Base-by-base conservation (phyloP, 1,140 invertebrate genomes). In the Daktulosphaira vitifoliae region DNA sequence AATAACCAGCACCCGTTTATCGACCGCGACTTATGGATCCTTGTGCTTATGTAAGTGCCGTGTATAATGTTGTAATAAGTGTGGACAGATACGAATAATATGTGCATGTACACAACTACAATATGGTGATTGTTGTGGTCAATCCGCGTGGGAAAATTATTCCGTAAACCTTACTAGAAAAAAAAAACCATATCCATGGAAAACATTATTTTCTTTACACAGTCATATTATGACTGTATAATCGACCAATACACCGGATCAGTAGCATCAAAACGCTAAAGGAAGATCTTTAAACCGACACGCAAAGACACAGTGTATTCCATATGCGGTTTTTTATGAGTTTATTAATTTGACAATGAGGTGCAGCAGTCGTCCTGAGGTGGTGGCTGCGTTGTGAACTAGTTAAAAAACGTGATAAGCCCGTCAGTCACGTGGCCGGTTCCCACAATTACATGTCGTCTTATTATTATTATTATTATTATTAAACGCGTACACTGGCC, bases 361-460 rank as follows among this genome's bases (percentile, higher is more conserved):
- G 29, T 33, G 29, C 29, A 33, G 11, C 5, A 33, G 29, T 33
- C 29, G 11, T 33, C 29, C 29, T 11, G 29, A 33, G 11, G 29
- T 11, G 5, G 5, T 11, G 42, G 56, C 56, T 48, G 38, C 38
- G 53, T 39, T 56, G 56, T 62, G 56, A 62, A 48, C 56, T 39
- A 48, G 56, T 62, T 62, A 62, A 62, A 62, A 62, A 62, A 62
- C 56, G 56, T 62, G 56, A 62, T 62, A 62, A 62, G 56, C 42
- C 42, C 56, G 56, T 62, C 56, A 48, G 56, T 62, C 56, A 62
- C 56, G 56, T 62, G 56, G 56, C 56, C 42, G 56, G 56, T 62
- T 62, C 56, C 42, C 56, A 62, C 56, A 38, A 48, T 62, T 62
- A 48, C 42, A 39, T 62, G 56, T 62, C 56, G 20, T 56, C 53